Base-by-base conservation (phyloP, 2,888 invertebrate genomes). In the Nymphalis polychloros region DNA sequence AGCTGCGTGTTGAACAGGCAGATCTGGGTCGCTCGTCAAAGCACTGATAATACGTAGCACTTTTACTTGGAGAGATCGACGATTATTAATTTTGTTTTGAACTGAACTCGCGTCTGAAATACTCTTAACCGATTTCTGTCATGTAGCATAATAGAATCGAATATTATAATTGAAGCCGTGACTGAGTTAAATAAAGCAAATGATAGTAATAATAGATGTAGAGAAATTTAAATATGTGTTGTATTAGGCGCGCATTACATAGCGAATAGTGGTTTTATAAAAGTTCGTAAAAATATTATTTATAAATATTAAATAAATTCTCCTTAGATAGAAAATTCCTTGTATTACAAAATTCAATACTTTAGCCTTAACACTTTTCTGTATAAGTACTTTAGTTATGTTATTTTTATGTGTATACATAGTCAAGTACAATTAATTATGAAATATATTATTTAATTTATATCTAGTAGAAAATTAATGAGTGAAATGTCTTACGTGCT, bases 21-120 rank as follows among this genome's bases (percentile, higher is more conserved):
- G 82, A 92, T 83, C 84, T 89, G 78, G 91, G 91, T 89, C 90
- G 85, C 72, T 80, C 81, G 81, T 80, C 81, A 81, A 79, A 84
- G 83, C 85, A 81, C 80, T 82, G 81, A 86, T 86, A 88, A 85
- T 84, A 84, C 84, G 76, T 77, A 85, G 81, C 84, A 90, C 91
- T 91, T 91, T 91, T 91, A 90, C 90, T 90, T 74, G 78, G 82
- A 86, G 83, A 86, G 81, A 83, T 86, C 80, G 80, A 67, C 78
- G 77, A 81, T 81, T 84, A 83, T 83, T 83, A 83, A 82, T 83
- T 84, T 80, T 78, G 78, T 79, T 83, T 81, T 81, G 77, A 73
- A 78, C 74, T 66, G 74, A 74, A 73, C 76, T 73, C 69, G 73
- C 73, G 71, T 74, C 67, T 70, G 69, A 73, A 70, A 69, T 62